Evolutionary conservation across 2,797 vertebrate species (phyloP).

Genomic region (Chaetodon trifasciatus): DNA sequence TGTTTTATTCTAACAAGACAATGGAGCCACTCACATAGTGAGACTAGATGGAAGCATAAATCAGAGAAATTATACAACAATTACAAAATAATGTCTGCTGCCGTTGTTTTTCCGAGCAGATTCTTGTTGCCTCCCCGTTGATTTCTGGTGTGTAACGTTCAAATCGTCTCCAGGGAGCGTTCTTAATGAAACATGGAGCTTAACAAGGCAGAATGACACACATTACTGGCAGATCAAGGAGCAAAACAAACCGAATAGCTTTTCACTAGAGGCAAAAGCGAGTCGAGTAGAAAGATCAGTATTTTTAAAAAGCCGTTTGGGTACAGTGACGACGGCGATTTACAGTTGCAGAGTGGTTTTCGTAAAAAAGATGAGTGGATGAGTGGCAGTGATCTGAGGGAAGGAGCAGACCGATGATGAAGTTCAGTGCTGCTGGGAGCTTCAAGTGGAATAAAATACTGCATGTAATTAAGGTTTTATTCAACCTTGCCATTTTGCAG

Average conservation of each 20-base stretch:
- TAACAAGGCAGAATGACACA: constrained; percentile 19
- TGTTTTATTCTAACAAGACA: constrained; percentile 62
- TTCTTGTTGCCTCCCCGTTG: constrained; percentile 1
- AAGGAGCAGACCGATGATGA: constrained; percentile 29
- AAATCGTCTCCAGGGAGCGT: neutral
- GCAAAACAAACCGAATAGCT: constrained; percentile 16
- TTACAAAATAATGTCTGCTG: constrained; percentile 27
- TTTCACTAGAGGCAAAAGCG: constrained; percentile 26
- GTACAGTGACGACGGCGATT: constrained; percentile 32
- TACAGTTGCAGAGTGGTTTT: constrained; percentile 60
- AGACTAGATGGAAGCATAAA: constrained; percentile 51
- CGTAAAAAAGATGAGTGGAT: constrained; percentile 1
- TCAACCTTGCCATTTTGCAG: constrained; percentile 33
- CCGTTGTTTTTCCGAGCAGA: neutral
- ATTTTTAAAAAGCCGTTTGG: constrained; percentile 9
- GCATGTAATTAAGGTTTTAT: constrained; percentile 26
- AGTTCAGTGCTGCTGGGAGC: constrained; percentile 23
- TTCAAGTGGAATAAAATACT: constrained; percentile 66
- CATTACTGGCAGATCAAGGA: constrained; percentile 27
- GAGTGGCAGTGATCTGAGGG: constrained; percentile 34
- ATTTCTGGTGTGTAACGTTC: neutral
- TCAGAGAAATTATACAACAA: constrained; percentile 27
- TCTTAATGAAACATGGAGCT: constrained; percentile 1
- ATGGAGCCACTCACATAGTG: constrained; percentile 73
- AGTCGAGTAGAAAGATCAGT: constrained; percentile 10